phyloP scores from a whole-genome alignment of 2,797 vertebrate species.

The Lepilemur septentrionalis region DNA sequence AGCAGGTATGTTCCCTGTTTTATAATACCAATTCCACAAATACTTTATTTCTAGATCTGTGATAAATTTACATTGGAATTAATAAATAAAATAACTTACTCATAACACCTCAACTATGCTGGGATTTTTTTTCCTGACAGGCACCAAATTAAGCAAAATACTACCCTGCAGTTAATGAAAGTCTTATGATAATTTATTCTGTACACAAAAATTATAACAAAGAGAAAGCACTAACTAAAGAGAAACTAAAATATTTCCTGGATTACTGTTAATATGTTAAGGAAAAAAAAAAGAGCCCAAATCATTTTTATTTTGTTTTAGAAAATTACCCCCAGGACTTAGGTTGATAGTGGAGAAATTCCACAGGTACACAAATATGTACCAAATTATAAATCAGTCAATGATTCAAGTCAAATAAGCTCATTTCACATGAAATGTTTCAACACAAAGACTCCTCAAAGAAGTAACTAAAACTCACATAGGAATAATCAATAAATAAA shows the following conservation, averaged over 20 bases:
- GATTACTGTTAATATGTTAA: neutral
- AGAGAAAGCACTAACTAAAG: neutral
- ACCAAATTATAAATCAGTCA: constrained; percentile 62
- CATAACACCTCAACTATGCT: neutral
- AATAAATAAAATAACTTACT: neutral
- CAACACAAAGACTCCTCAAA: neutral
- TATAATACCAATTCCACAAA: neutral
- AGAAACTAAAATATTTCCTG: constrained; percentile 29
- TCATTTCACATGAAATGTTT: constrained; percentile 54
- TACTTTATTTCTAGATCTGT: neutral
- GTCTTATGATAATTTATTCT: neutral
- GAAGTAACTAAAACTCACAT: constrained; percentile 42
- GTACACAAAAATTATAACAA: neutral
- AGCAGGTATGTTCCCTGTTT: neutral
- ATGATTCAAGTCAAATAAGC: constrained; percentile 59
- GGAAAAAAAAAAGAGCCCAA: neutral
- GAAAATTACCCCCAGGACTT: constrained; percentile 19
- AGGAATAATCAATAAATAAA: constrained; percentile 7
- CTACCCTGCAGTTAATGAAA: neutral
- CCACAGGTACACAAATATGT: constrained; percentile 52
- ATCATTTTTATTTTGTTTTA: constrained; percentile 11
- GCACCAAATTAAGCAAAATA: constrained; percentile 1
- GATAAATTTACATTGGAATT: neutral
- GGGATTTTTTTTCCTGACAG: neutral
- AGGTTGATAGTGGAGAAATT: constrained; percentile 55